Conservation (phyloP, 2,888 invertebrate genomes). For the Sepioteuthis lessoniana region DNA sequence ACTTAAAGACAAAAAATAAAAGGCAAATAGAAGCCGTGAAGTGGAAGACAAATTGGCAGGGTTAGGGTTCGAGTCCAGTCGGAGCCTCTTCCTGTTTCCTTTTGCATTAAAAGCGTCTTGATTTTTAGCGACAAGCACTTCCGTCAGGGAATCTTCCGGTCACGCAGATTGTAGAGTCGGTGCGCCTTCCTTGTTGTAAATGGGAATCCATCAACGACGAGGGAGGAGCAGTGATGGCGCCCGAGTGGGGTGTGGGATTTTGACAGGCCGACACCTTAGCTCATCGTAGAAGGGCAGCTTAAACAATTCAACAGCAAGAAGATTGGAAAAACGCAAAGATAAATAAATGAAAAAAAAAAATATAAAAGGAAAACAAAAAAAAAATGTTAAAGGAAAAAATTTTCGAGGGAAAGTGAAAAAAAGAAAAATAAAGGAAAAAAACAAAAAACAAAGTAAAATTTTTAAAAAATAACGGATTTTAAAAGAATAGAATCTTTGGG, state of each 20-base stretch:
- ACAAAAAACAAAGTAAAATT: no score
- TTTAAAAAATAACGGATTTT: no score
- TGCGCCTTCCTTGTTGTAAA: background rate
- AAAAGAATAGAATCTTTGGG: no score
- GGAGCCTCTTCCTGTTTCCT: background rate
- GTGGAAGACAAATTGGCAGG: background rate
- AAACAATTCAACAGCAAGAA: background rate
- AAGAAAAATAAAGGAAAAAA: no score
- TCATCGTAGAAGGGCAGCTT: background rate
- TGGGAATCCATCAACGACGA: background rate
- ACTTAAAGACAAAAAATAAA: background rate
- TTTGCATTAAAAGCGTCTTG: background rate
- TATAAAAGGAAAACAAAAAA: background rate
- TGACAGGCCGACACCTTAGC: background rate
- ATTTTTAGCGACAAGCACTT: background rate
- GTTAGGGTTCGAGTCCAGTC: background rate
- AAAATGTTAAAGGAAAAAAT: no score
- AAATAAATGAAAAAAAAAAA: background rate
- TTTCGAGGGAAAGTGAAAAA: no score
- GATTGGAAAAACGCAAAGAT: background rate
- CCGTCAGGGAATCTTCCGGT: constrained; percentile 33
- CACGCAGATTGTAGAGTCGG: background rate
- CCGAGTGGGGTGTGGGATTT: background rate
- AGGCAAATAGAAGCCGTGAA: background rate
- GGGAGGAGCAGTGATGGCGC: background rate